A percentile compares a stretch with the other conserved stretches of the same genome.
Conservation (phyloP, 2,113 vertebrate species). For the Melanocharis versteri region DNA sequence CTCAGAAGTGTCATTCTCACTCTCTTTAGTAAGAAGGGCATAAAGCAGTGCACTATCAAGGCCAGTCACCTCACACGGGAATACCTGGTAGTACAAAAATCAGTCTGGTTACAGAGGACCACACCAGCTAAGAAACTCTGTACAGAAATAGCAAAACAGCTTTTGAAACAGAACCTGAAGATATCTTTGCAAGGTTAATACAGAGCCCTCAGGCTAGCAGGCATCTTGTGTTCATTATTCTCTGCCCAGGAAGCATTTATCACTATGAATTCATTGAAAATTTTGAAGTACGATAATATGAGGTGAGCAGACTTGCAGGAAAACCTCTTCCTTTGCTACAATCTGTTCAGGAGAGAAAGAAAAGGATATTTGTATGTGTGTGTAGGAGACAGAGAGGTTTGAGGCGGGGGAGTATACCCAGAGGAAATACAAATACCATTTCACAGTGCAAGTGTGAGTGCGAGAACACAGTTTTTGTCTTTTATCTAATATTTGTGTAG, state of each 20-base stretch:
- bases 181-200: neutral
- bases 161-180: neutral
- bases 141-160: neutral
- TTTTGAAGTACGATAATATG: neutral
- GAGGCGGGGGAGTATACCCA: neutral
- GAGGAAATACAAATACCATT: slow-evolving; percentile 28
- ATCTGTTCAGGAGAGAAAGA: slow-evolving; percentile 20
- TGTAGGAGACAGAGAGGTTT: neutral
- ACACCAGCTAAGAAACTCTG: neutral
- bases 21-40: neutral
- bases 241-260: slow-evolving; percentile 23
- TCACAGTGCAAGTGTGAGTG: slow-evolving; percentile 2
- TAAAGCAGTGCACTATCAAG: neutral
- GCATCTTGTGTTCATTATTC: neutral
- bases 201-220: neutral
- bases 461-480: neutral
- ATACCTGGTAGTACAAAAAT: neutral
- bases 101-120: neutral
- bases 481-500: slow-evolving; percentile 3
- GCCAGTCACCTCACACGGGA: neutral
- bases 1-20: neutral
- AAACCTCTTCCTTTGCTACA: slow-evolving; percentile 18
- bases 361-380: neutral
- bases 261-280: slow-evolving; percentile 26
- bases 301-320: neutral